phyloP scores from a whole-genome alignment of 2,113 vertebrate genomes.

The Barbus barbus region DNA sequence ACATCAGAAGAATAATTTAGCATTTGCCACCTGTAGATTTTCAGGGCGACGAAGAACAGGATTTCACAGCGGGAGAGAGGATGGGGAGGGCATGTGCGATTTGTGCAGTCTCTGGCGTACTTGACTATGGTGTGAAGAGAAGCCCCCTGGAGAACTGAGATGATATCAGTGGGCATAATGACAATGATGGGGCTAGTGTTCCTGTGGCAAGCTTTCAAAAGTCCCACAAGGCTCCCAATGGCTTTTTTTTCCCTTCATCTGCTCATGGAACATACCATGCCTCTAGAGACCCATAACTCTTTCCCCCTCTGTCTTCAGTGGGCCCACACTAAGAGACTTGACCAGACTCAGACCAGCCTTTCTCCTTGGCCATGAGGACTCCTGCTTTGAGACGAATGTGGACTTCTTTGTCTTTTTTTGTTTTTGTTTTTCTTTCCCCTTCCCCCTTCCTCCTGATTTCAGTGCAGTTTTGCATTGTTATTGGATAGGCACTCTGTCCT shows the following conservation, averaged over 20 bases:
- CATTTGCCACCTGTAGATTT: slow-evolving; percentile 15
- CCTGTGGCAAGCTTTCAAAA: slow-evolving; percentile 53
- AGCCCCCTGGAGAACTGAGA: slow-evolving; percentile 32
- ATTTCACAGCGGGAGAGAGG: slow-evolving; percentile 17
- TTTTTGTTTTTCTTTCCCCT: neutral
- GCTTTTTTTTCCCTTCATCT: slow-evolving; percentile 58
- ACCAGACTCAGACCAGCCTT: slow-evolving; percentile 59
- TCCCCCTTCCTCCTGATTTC: neutral
- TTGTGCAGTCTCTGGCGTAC: slow-evolving; percentile 18
- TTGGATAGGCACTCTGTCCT: slow-evolving; percentile 62
- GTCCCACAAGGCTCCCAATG: slow-evolving; percentile 45
- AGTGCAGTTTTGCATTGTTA: slow-evolving; percentile 64
- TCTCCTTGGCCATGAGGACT: slow-evolving; percentile 65
- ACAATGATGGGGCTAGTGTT: slow-evolving; percentile 24
- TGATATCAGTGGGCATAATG: slow-evolving; percentile 24
- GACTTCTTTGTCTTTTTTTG: slow-evolving; percentile 10
- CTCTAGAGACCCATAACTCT: slow-evolving; percentile 80
- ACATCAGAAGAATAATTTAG: slow-evolving; percentile 32
- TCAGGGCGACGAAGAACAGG: slow-evolving; percentile 13
- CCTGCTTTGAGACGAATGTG: slow-evolving; percentile 51
- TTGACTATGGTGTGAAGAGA: slow-evolving; percentile 6
- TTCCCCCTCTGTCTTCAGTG: slow-evolving; percentile 70
- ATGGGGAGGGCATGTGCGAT: neutral
- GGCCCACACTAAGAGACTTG: slow-evolving; percentile 75
- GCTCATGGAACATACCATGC: slow-evolving; percentile 65